phyloP scores from a whole-genome alignment of 1,140 invertebrate genomes.

The Drosophila orena region DNA sequence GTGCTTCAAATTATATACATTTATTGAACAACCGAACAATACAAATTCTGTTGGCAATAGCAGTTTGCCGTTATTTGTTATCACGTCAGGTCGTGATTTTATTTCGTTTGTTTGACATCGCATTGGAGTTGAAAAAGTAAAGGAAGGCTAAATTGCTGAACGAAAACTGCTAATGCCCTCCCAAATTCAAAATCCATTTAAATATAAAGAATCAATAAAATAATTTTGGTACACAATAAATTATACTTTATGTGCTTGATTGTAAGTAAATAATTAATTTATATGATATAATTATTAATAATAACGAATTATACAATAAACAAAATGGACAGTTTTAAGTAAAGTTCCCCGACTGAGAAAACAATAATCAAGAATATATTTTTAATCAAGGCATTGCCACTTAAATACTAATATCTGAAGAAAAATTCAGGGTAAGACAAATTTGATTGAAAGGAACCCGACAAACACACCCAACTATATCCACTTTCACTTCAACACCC shows the following conservation, averaged over 20 bases:
- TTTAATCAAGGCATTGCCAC: too few relatives aligned
- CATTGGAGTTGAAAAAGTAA: slow-evolving; percentile 2
- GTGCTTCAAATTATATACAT: slow-evolving; percentile 71
- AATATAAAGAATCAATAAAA: not conserved
- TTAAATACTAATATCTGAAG: too few relatives aligned
- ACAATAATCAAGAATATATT: too few relatives aligned
- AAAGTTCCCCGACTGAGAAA: too few relatives aligned
- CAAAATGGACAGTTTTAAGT: too few relatives aligned
- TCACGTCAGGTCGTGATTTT: slow-evolving; percentile 76
- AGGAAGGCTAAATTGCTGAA: not conserved
- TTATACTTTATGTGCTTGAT: too few relatives aligned
- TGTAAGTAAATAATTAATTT: too few relatives aligned
- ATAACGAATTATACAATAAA: too few relatives aligned
- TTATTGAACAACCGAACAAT: slow-evolving; percentile 63
- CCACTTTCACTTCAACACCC: slow-evolving; percentile 2
- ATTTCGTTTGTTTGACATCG: slow-evolving; percentile 56
- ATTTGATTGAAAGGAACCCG: not conserved
- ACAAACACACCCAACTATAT: not conserved
- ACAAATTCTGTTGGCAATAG: slow-evolving; percentile 66
- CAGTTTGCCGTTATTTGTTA: slow-evolving; percentile 77
- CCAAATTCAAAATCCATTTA: not conserved
- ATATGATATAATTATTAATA: too few relatives aligned
- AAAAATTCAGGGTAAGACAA: not conserved
- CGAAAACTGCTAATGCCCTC: not conserved
- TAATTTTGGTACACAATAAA: too few relatives aligned